Evolutionary conservation across 2,113 vertebrate species (phyloP).

Genomic region (Platycercus adscitus): DNA sequence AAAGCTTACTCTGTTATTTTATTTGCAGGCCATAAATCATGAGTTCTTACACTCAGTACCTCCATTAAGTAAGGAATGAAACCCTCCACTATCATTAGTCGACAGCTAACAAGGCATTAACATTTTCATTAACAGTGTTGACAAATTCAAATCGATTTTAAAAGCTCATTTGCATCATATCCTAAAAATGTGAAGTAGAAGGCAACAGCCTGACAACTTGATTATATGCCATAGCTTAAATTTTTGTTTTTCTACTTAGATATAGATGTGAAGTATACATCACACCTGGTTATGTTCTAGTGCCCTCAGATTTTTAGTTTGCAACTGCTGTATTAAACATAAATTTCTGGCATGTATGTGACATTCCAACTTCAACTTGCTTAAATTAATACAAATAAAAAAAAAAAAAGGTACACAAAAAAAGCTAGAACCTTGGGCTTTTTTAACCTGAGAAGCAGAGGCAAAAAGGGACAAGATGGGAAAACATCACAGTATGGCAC

Average conservation of each 20-base stretch:
- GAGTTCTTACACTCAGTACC: neutral
- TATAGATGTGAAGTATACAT: neutral
- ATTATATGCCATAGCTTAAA: neutral
- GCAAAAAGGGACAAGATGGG: neutral
- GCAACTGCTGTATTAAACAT: neutral
- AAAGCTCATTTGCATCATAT: constrained; percentile 20
- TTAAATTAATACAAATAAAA: neutral
- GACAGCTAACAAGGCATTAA: constrained; percentile 56
- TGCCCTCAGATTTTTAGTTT: neutral
- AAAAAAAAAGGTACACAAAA: neutral
- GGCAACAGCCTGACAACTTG: neutral
- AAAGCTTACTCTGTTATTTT: constrained; percentile 25
- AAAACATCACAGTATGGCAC: neutral
- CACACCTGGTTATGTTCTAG: neutral
- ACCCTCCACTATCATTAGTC: neutral
- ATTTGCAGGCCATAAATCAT: constrained; percentile 50
- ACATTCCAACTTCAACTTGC: neutral
- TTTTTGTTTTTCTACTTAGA: neutral
- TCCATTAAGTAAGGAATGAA: constrained; percentile 2
- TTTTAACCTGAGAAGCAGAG: neutral
- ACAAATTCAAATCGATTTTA: neutral
- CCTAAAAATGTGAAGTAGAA: neutral
- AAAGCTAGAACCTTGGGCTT: neutral
- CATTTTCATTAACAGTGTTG: neutral
- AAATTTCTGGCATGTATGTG: neutral